These are phyloP conservation scores for Leucoraja ocellata DNA, from an alignment of 2,797 vertebrate genomes.

Conservation along the genomic window DNA sequence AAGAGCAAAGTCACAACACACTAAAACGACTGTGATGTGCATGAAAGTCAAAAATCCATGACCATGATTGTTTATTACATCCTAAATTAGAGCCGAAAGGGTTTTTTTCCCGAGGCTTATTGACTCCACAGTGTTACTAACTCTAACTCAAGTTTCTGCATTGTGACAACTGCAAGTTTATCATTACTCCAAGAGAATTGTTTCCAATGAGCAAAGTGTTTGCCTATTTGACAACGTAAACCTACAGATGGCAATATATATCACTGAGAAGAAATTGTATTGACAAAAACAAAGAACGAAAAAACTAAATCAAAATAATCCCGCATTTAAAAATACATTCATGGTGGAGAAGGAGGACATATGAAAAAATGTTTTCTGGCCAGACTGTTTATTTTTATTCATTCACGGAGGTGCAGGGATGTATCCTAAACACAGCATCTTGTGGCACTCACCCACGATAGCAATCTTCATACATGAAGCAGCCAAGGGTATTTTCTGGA, in stretches of 20 bases:
- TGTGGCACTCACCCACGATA: background rate
- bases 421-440: background rate
- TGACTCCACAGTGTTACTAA: background rate
- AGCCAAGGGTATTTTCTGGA: background rate
- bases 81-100: background rate
- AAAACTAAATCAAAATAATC: background rate
- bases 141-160: background rate
- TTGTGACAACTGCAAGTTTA: background rate
- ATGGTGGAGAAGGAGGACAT: background rate
- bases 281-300: background rate
- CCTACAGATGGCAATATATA: background rate
- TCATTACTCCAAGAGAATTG: background rate
- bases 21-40: background rate
- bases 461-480: background rate
- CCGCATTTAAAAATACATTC: background rate
- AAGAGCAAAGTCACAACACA: background rate
- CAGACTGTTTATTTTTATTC: background rate
- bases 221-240: background rate
- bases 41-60: slow-evolving; percentile 13
- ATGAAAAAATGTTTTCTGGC: background rate
- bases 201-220: background rate
- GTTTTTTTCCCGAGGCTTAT: background rate
- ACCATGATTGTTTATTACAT: background rate
- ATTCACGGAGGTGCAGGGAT: background rate
- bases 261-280: background rate